Evolutionary conservation across 2,888 invertebrate genomes (phyloP).

Genomic region (Holacanthella duospinosa): DNA sequence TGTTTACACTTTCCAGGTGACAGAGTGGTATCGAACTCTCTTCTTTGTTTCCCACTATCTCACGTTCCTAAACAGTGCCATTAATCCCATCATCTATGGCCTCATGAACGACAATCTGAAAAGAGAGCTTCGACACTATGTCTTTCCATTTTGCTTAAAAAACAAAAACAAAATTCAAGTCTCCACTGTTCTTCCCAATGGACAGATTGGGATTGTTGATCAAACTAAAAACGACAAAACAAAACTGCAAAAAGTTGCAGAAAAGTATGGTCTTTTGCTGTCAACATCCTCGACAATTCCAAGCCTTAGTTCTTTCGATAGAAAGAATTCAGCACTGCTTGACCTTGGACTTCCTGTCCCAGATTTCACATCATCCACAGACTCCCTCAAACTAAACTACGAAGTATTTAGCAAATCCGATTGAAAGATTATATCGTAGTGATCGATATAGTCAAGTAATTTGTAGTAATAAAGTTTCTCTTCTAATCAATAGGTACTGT

Average conservation of each 20-base stretch:
- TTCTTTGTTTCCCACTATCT: slow-evolving; percentile 61
- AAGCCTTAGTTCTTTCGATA: slow-evolving; percentile 9
- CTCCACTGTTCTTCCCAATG: slow-evolving; percentile 7
- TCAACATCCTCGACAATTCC: background rate
- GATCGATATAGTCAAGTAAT: no score
- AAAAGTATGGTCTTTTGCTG: background rate
- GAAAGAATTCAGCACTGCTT: slow-evolving; percentile 12
- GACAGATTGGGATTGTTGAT: background rate
- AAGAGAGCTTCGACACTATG: slow-evolving; percentile 48
- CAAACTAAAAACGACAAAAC: background rate
- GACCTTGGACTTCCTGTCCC: slow-evolving; percentile 12
- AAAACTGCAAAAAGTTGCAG: background rate
- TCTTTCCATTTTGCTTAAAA: slow-evolving; percentile 21
- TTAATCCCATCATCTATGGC: slow-evolving; percentile 68
- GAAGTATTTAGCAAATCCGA: background rate
- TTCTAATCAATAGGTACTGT: no score
- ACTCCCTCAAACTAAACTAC: slow-evolving; percentile 1
- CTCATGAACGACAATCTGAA: slow-evolving; percentile 59
- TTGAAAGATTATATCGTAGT: no score
- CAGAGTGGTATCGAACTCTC: slow-evolving; percentile 49
- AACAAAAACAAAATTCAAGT: slow-evolving; percentile 8
- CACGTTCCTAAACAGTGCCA: slow-evolving; percentile 59
- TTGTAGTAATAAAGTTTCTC: no score
- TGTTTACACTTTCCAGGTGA: slow-evolving; percentile 43
- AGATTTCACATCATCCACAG: background rate